These are phyloP conservation scores for Athrips mouffetella DNA, from an alignment of 2,888 invertebrate genomes.

Conservation along the genomic window DNA sequence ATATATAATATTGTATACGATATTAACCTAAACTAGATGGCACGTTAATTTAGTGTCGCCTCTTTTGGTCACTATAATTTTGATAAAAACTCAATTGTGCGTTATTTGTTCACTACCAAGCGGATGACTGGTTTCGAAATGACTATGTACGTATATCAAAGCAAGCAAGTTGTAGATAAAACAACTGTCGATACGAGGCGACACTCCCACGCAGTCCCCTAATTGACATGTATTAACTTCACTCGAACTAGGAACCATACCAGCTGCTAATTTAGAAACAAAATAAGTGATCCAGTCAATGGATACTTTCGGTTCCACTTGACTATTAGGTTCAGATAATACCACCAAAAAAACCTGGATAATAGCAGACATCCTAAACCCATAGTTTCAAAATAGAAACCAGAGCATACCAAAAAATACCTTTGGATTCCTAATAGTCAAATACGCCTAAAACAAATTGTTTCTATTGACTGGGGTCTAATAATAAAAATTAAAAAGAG, in stretches of 20 bases:
- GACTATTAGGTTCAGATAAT: slow-evolving; percentile 39
- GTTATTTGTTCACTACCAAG: slow-evolving; percentile 55
- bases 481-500: slow-evolving; percentile 14
- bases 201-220: slow-evolving; percentile 75
- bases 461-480: slow-evolving; percentile 44
- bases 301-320: slow-evolving; percentile 48
- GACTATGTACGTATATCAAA: slow-evolving; percentile 44
- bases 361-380: too few species aligned
- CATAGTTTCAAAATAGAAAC: not conserved
- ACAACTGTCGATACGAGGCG: slow-evolving; percentile 50
- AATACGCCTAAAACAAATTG: slow-evolving; percentile 39
- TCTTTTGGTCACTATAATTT: slow-evolving; percentile 67
- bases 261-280: slow-evolving; percentile 77
- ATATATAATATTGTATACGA: slow-evolving; percentile 80
- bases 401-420: slow-evolving; percentile 31
- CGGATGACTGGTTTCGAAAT: slow-evolving; percentile 38
- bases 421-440: slow-evolving; percentile 44
- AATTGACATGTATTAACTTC: slow-evolving; percentile 77
- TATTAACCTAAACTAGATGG: slow-evolving; percentile 80
- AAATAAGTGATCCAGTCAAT: slow-evolving; percentile 59
- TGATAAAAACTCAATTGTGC: slow-evolving; percentile 72
- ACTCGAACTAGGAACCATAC: slow-evolving; percentile 79
- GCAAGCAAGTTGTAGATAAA: slow-evolving; percentile 34
- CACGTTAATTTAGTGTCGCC: slow-evolving; percentile 77
- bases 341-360: slow-evolving; percentile 5